Base-by-base conservation (phyloP, 2,113 vertebrate genomes). In the Amazona vittata region DNA sequence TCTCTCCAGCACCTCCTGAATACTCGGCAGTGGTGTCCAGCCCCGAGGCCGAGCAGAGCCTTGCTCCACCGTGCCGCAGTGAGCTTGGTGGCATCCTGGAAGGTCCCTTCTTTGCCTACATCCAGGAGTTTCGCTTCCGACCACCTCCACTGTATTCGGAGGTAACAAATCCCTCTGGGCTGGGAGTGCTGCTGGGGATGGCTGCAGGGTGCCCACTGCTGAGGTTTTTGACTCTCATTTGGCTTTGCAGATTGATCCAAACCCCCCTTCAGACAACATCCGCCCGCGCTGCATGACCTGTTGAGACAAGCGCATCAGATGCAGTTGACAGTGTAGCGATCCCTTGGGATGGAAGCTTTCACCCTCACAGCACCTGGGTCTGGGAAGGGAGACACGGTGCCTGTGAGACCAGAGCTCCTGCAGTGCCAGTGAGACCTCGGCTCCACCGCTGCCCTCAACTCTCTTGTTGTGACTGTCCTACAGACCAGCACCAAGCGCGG, bases 211-310 rank as follows among this genome's bases (percentile, higher is more conserved):
- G 8, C 35, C 24, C 6, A 0, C 22, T 8, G 21, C 65, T 0
- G 12, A 46, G 74, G 26, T 13, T 60, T 63, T 8, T 90, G 33
- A 91, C 68, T n/a, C 31, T 43, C 14, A 1, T n/a, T 75, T 35
- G 71, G 20, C 50, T 25, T 70, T 31, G 63, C 97, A 99, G 99
- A 97, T 99, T 60, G 99, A 99, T 62, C 99, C 99, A 3, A 99
- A 99, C 94, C 99, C 99, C 5, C 76, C 98, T 11, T 79, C 97
- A 0, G 50, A 97, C 28, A 96, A 25, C 93, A 98, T 98, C 83
- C 98, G 99, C 84, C 99, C 98, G 3, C 99, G 99, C 96, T 99
- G 99, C 98, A 99, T 99, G 99, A 99, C 99, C 18, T 99, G 99
- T 95, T 99, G 98, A 99, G 97, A 91, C 69, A 28, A 4, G 52